These are phyloP conservation scores for Syrphus vitripennis DNA, from an alignment of 2,888 invertebrate species.

Conservation along the genomic window DNA sequence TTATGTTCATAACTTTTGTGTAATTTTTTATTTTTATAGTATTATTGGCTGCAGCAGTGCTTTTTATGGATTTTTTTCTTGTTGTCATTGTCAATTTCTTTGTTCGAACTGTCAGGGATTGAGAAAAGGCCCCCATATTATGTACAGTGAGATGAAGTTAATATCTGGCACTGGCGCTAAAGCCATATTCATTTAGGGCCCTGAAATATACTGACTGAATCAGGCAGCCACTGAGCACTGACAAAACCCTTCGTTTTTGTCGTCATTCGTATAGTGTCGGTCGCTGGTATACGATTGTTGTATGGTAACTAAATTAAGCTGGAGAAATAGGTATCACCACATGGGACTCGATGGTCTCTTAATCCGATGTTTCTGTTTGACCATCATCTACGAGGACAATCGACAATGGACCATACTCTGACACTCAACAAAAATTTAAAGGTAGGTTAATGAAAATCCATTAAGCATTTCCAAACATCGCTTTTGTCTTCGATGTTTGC, in stretches of 20 bases:
- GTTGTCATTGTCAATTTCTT: conserved; percentile 71
- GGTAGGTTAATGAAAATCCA: conserved; percentile 65
- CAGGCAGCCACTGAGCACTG: background rate
- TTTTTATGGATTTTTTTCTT: conserved; percentile 64
- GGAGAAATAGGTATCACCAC: conserved; percentile 62
- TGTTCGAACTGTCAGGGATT: conserved; percentile 73
- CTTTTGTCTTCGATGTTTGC: conserved; percentile 55
- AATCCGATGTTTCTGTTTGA: conserved; percentile 70
- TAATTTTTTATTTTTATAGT: conserved; percentile 70
- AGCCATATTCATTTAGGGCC: conserved; percentile 38
- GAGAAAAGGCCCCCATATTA: conserved; percentile 71
- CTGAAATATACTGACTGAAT: conserved; percentile 40
- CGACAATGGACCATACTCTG: conserved; percentile 7
- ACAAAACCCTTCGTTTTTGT: conserved; percentile 25
- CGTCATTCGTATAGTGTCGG: background rate
- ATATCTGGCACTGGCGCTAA: conserved; percentile 62
- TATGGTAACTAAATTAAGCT: conserved; percentile 61
- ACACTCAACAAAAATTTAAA: conserved; percentile 22
- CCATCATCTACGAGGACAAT: conserved; percentile 40
- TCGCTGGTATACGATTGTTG: background rate
- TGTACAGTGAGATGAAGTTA: conserved; percentile 34
- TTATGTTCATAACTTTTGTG: conserved; percentile 70
- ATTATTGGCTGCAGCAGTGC: conserved; percentile 55
- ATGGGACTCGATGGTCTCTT: conserved; percentile 62
- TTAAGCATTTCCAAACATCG: conserved; percentile 70